These are phyloP conservation scores for Nomada lathburiana DNA, from an alignment of 2,888 invertebrate species.

Conservation along the genomic window DNA sequence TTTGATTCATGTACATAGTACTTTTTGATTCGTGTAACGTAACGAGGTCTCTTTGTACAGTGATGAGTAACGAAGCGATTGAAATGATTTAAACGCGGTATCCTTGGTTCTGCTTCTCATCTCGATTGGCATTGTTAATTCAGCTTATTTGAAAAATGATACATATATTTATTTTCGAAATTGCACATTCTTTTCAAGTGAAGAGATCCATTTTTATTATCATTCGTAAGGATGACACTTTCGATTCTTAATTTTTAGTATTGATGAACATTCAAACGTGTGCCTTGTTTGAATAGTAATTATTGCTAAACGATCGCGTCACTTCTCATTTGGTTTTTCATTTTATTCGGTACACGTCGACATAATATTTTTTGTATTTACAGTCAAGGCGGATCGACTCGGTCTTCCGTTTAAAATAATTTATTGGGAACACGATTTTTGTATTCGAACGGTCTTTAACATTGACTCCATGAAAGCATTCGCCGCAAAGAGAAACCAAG, in stretches of 20 bases:
- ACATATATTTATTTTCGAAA: not conserved
- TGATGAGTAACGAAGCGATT: constrained; percentile 21
- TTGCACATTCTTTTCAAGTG: too few species aligned
- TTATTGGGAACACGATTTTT: constrained; percentile 46
- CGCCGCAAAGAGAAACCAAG: constrained; percentile 25
- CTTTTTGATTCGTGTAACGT: constrained; percentile 17
- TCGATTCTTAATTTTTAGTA: too few species aligned
- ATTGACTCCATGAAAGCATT: constrained; percentile 18
- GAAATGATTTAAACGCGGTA: constrained; percentile 23
- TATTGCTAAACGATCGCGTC: constrained; percentile 9
- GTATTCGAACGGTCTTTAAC: constrained; percentile 11
- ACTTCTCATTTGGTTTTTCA: constrained; percentile 2
- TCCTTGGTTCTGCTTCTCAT: constrained; percentile 7
- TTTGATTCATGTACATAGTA: constrained; percentile 4
- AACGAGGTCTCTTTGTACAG: constrained; percentile 4
- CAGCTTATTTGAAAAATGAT: not conserved
- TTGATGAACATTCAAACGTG: too few species aligned
- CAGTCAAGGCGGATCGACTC: constrained; percentile 7
- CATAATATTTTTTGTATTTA: constrained; percentile 35
- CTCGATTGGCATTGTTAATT: not conserved
- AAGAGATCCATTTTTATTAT: too few species aligned
- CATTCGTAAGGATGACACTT: too few species aligned
- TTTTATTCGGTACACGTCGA: constrained; percentile 13
- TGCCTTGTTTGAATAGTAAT: not conserved
- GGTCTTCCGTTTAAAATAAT: constrained; percentile 23